These are phyloP conservation scores for Promerops cafer DNA, from an alignment of 2,113 vertebrate genomes.

Conservation along the genomic window DNA sequence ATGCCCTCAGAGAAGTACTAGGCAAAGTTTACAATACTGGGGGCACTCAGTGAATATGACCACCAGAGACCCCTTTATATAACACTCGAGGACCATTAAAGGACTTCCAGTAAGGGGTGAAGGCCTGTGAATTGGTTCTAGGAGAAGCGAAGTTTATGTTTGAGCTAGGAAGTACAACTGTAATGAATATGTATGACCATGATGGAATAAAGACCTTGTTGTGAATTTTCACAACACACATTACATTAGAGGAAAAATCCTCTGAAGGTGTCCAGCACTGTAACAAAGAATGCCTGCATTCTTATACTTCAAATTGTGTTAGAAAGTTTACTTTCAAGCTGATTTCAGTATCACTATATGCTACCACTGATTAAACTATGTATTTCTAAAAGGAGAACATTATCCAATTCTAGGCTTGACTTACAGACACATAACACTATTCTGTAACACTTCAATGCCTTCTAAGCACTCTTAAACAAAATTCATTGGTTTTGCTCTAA, in stretches of 20 bases:
- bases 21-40: neutral
- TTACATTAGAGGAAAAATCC: neutral
- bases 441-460: neutral
- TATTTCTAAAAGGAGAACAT: neutral
- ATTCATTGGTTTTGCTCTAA: neutral
- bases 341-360: neutral
- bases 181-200: neutral
- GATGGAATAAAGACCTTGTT: neutral
- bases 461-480: neutral
- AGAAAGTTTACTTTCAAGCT: neutral
- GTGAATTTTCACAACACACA: neutral
- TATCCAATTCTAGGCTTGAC: neutral
- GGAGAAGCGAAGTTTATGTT: neutral
- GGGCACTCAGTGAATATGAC: neutral
- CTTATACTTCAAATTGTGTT: neutral
- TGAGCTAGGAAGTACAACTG: neutral
- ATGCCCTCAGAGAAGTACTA: neutral
- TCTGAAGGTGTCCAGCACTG: neutral
- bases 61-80: neutral
- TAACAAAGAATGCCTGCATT: neutral
- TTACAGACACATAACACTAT: neutral
- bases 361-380: neutral
- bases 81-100: neutral
- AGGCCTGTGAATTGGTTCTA: neutral
- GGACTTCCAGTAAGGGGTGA: neutral